Percentiles rank a stretch among this genome's conserved stretches.
Conservation (phyloP, 2,797 vertebrate genomes). For the Cuculus canorus region DNA sequence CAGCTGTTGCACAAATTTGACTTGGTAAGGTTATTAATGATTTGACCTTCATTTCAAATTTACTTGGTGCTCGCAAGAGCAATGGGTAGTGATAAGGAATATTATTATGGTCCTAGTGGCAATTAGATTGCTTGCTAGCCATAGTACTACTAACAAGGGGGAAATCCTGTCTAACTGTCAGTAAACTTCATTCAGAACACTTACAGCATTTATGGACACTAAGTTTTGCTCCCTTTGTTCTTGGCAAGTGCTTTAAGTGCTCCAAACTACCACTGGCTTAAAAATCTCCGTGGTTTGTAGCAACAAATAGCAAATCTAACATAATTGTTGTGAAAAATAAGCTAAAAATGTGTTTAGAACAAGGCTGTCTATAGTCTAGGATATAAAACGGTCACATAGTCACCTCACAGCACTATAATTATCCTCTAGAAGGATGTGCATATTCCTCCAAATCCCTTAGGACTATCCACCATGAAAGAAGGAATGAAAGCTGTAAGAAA, state of each 20-base stretch:
- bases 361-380: not conserved
- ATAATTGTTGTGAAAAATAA: not conserved
- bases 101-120: not conserved
- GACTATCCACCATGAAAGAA: not conserved
- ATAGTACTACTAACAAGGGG: not conserved
- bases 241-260: not conserved
- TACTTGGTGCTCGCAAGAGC: not conserved
- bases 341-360: not conserved
- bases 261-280: not conserved
- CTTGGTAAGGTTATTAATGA: conserved; percentile 1
- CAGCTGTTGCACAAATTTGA: conserved; percentile 15
- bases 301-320: not conserved
- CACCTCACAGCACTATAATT: not conserved
- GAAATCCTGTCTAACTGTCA: not conserved
- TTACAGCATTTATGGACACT: not conserved
- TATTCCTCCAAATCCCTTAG: not conserved
- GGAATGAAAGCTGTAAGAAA: not conserved
- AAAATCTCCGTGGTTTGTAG: not conserved
- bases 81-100: not conserved
- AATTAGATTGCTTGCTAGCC: not conserved
- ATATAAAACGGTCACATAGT: not conserved
- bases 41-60: conserved; percentile 39
- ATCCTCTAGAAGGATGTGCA: not conserved
- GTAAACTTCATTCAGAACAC: not conserved
- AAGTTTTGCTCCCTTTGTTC: not conserved